phyloP scores from a whole-genome alignment of 37 sponge, comb jelly and placozoan species.

The Tethya wilhelma region DNA sequence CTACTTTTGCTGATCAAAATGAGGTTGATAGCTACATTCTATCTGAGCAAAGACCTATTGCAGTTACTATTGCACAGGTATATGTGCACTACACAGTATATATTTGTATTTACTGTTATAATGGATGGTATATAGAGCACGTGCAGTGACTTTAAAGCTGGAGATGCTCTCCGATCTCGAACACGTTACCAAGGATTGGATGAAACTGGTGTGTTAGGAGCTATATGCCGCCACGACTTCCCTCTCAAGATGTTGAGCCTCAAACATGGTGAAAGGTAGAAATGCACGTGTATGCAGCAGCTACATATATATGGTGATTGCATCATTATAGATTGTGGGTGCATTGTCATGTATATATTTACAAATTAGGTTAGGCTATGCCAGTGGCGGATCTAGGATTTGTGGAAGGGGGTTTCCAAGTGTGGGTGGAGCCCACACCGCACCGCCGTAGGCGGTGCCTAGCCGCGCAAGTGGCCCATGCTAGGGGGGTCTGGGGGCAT shows the following conservation, averaged over 20 bases:
- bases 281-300: no score
- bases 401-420: slow-evolving; percentile 2
- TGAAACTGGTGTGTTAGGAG: no score
- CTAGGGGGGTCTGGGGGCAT: no score
- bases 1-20: no score
- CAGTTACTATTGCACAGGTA: not conserved
- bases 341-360: no score
- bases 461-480: not conserved
- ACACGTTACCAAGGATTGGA: not conserved
- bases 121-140: not conserved
- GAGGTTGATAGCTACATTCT: not conserved
- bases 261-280: no score
- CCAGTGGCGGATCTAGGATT: not conserved
- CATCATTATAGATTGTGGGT: no score
- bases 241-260: not conserved
- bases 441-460: not conserved
- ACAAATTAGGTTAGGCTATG: no score
- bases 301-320: no score
- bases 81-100: not conserved
- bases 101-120: not conserved
- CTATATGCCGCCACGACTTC: not conserved
- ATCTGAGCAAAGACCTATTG: not conserved
- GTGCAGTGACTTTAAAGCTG: not conserved
- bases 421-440: not conserved
- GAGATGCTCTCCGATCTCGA: not conserved